Percentiles rank a stretch among this genome's conserved stretches.
phyloP scores from a whole-genome alignment of 2,888 invertebrate genomes.

The Hermaeophaga mercurialis region DNA sequence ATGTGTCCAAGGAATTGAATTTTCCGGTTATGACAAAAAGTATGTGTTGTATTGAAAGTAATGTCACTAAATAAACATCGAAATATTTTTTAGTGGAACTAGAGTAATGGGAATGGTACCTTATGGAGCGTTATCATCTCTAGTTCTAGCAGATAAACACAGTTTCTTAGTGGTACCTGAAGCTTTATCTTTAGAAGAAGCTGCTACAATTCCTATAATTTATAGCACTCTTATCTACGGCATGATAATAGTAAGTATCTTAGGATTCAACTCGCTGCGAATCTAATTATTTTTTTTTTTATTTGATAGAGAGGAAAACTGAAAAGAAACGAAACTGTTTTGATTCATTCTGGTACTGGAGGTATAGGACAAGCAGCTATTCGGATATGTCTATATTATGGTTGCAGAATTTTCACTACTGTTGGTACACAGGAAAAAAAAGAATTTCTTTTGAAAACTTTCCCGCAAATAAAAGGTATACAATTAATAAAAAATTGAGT shows the following conservation, averaged over 20 bases:
- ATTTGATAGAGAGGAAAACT: constrained; percentile 37
- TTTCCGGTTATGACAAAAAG: constrained; percentile 60
- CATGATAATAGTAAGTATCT: no score
- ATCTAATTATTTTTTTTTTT: no score
- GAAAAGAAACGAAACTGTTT: constrained; percentile 54
- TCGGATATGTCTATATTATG: constrained; percentile 67
- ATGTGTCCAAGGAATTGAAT: constrained; percentile 72
- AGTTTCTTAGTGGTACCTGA: constrained; percentile 62
- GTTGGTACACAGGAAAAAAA: constrained; percentile 70
- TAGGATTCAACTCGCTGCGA: no score
- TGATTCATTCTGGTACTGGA: constrained; percentile 68
- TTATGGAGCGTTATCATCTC: constrained; percentile 60
- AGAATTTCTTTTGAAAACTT: constrained; percentile 65
- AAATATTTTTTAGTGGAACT: no score
- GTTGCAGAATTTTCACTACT: constrained; percentile 72
- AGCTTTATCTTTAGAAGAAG: constrained; percentile 63
- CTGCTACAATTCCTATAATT: constrained; percentile 65
- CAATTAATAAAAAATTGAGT: no score
- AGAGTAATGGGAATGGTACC: constrained; percentile 58
- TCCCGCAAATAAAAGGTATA: constrained; percentile 55
- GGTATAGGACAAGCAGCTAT: constrained; percentile 83
- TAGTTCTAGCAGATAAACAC: constrained; percentile 58
- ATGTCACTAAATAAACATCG: no score
- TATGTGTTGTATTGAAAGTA: no score
- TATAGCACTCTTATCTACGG: no score